Evolutionary conservation across 2,797 vertebrate genomes (phyloP), one percentile per base, ranked within the genome.

Genomic region (Siniperca undulata): DNA sequence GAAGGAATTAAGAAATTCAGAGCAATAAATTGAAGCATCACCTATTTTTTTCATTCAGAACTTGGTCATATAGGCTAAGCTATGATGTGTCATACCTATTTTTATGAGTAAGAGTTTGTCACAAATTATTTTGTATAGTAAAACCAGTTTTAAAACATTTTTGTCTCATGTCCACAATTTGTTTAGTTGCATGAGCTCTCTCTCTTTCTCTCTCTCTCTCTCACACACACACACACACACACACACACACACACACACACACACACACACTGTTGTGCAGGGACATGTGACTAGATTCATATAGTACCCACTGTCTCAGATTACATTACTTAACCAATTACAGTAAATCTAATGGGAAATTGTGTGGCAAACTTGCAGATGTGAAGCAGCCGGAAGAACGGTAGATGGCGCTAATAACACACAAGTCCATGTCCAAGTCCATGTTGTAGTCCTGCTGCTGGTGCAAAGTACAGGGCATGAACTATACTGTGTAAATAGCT

Each of bases 101-200:
- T 83, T 89, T 85, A 88, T 83, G 70, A 87, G 17, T 83, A 72
- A 78, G 42, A 74, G 36, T 81, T 86, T 88, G 67, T 83, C 75
- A 86, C 83, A 87, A 87, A 86, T 87, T 93, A 93, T 95, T 95
- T 94, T 95, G 88, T 92, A 91, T 88, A 94, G 74, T 95, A 94
- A 95, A 95, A 91, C 16, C 6, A 64, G 68, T 78, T 24, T 80
- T 80, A 85, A 93, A 92, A 89, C 38, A 58, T 4, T 1, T 60
- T 46, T 84, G 36, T 55, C 27, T 85, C 20, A 7, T 67, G 68
- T 74, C 30, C 10, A 34, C 20, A 36, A 2, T 86, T 85, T 82
- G 7, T 69, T 77, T 2, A 22, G 5, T 42, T 64, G 12, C 20
- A 48, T 66, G 4, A 60, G 36, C 9, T 58, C 34, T 59, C 1